These are phyloP conservation scores for Globicephala melas DNA, from an alignment of 2,113 vertebrate genomes.

Conservation along the genomic window DNA sequence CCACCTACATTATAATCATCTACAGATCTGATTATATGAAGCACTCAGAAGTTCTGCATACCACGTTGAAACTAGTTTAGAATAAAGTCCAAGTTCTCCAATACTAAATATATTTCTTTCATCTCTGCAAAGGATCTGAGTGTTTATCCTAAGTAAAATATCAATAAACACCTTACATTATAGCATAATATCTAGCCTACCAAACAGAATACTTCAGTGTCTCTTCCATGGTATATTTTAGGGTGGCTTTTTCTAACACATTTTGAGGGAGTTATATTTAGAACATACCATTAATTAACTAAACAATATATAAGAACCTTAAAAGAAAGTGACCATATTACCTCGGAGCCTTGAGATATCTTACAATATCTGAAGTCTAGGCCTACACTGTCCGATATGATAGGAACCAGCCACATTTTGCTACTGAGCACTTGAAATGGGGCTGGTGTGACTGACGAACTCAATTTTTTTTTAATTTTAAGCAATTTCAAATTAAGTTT, in stretches of 20 bases:
- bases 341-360: background rate
- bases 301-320: background rate
- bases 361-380: background rate
- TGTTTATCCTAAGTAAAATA: conserved; percentile 12
- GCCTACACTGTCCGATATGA: background rate
- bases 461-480: background rate
- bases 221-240: background rate
- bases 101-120: background rate
- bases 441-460: background rate
- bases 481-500: background rate
- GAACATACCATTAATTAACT: background rate
- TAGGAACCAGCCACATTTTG: background rate
- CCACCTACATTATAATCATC: too few relatives aligned
- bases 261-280: background rate
- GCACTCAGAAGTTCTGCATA: too few relatives aligned
- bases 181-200: background rate
- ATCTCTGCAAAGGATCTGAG: background rate
- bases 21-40: too few relatives aligned
- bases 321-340: background rate
- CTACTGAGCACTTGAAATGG: background rate
- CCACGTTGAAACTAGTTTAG: too few relatives aligned
- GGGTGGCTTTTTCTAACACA: background rate
- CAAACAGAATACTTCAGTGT: background rate
- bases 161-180: background rate
- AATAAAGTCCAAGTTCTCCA: background rate